Conservation (phyloP, 2,113 vertebrate species). For the Hypanus sabinus region DNA sequence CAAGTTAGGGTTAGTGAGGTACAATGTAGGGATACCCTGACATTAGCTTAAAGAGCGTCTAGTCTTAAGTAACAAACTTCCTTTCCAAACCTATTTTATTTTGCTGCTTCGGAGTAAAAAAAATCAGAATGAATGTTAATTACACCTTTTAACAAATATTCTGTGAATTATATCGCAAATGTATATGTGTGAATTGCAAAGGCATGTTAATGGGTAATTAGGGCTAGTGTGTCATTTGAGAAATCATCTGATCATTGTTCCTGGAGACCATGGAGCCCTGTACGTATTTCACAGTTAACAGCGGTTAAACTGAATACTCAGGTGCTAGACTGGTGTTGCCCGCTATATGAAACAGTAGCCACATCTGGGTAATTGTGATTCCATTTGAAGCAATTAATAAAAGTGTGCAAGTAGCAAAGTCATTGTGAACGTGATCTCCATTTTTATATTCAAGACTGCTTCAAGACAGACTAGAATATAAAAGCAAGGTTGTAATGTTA, state of each 20-base stretch:
- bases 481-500: too few relatives aligned
- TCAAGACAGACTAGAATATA: too few relatives aligned
- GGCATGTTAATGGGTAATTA: neutral
- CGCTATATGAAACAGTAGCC: neutral
- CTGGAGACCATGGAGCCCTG: neutral
- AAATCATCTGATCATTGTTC: neutral
- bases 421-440: neutral
- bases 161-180: neutral
- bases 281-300: neutral
- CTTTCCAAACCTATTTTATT: neutral
- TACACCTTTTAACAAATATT: neutral
- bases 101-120: neutral
- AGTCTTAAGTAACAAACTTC: neutral
- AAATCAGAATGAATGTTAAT: neutral
- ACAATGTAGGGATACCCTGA: neutral
- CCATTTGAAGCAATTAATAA: neutral
- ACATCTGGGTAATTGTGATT: constrained; percentile 6
- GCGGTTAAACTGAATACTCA: neutral
- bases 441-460: neutral
- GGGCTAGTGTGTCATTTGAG: neutral
- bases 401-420: neutral
- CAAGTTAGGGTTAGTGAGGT: too few relatives aligned
- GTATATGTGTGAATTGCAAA: neutral
- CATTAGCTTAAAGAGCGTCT: neutral
- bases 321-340: neutral